Base-by-base conservation (phyloP, 2,113 vertebrate genomes). In the human (Homo sapiens) region DNA sequence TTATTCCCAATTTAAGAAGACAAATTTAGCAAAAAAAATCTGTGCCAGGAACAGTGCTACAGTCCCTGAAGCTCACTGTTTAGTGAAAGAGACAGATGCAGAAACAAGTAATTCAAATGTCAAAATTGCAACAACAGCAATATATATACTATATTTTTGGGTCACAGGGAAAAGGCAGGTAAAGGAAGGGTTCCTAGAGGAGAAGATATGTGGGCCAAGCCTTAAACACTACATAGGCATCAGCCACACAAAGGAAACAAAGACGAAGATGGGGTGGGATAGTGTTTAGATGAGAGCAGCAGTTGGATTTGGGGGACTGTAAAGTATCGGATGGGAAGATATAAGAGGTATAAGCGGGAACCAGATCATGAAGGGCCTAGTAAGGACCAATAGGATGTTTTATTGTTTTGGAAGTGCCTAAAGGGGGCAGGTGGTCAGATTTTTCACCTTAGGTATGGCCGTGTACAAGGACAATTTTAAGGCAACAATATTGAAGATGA, bases 61-160 rank as follows among this genome's bases (percentile, higher is more conserved):
- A 87, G 25, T 87, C 45, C 27, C 68, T 78, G 57, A 40, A 84
- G 22, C 27, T 94, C 32, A 90, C 40, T 85, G 10, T 90, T 91
- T 45, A 84, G 10, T 48, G 66, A 97, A 96, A 75, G 52, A 93
- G 27, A 80, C 14, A 95, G 80, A 81, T 81, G 16, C 40, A 90
- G 38, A 95, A 95, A 93, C 30, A 96, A 81, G 61, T 55, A 61
- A 79, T 80, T 95, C 68, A 90, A 94, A 85, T 78, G 40, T 90
- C 59, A 85, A 90, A 91, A 76, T 76, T 92, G 32, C 61, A 76
- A n/a, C 20, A 40, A 73, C 55, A 38, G 45, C 20, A 35, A 48
- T 38, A 61, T 59, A 50, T 70, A 50, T 45, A 79, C 20, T 57
- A 11, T 52, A 75, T 45, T 82, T 75, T 13, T n/a, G 20, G 32